Conservation (phyloP, 2,888 invertebrate species). For the Drosophila quinaria region DNA sequence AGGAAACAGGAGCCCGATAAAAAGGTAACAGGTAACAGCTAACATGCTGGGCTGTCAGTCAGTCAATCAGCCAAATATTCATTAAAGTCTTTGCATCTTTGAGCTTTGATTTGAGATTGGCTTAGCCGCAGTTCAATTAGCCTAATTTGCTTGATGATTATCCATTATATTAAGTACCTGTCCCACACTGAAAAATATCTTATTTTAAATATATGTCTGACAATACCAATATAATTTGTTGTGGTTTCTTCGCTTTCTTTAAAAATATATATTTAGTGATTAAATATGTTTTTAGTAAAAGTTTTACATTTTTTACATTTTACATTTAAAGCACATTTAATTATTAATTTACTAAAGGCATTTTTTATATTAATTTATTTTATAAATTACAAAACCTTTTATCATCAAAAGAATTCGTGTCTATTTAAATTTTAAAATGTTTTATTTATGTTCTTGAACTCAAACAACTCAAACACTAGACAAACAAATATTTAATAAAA, state of each 20-base stretch:
- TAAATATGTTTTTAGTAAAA: not conserved
- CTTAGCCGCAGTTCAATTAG: conserved; percentile 56
- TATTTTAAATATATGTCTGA: not conserved
- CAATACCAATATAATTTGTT: not conserved
- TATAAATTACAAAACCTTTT: too few species aligned
- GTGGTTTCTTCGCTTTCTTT: not conserved
- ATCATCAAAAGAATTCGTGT: too few species aligned
- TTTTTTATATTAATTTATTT: too few species aligned
- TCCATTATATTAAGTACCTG: not conserved
- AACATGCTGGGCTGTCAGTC: conserved; percentile 16
- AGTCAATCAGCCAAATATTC: conserved; percentile 38
- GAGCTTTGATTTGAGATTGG: conserved; percentile 58
- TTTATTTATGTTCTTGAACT: too few species aligned
- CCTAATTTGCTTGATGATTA: conserved; percentile 34
- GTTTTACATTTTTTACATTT: too few species aligned
- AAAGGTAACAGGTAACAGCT: not conserved
- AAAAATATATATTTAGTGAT: not conserved
- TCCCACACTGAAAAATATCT: not conserved
- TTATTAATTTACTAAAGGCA: too few species aligned
- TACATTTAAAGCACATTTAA: too few species aligned
- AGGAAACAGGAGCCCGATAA: not conserved
- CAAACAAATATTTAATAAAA: too few species aligned
- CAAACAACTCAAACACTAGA: too few species aligned
- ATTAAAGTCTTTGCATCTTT: conserved; percentile 50
- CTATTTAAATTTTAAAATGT: too few species aligned